A percentile compares a stretch with the other conserved stretches of the same genome.
These are phyloP conservation scores for Harpagoxenus sublaevis DNA, from an alignment of 2,888 invertebrate genomes.

Conservation along the genomic window DNA sequence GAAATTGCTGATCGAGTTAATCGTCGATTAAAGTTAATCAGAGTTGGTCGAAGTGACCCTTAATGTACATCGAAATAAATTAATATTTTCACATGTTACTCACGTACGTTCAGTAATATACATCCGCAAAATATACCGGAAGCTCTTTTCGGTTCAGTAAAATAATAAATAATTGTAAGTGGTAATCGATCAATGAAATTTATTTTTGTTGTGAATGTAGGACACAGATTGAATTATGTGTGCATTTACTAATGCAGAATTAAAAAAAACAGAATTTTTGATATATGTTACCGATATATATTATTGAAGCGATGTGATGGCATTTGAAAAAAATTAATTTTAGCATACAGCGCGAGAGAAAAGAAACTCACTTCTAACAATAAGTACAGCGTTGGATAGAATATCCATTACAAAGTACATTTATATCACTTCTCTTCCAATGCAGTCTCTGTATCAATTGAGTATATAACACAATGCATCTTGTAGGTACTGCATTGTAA, in stretches of 20 bases:
- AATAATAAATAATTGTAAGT: background rate
- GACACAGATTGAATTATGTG: background rate
- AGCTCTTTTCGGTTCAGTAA: background rate
- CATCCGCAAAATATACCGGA: background rate
- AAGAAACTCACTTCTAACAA: background rate
- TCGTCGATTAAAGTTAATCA: no score
- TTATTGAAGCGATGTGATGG: background rate
- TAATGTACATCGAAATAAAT: slow-evolving; percentile 1
- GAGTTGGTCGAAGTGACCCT: no score
- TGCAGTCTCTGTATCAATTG: background rate
- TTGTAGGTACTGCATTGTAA: background rate
- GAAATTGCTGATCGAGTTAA: no score
- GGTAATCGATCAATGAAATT: background rate
- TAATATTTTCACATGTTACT: background rate
- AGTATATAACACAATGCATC: background rate
- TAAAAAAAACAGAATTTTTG: background rate
- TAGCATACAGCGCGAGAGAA: background rate
- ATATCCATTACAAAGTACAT: slow-evolving; percentile 7
- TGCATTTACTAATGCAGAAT: background rate
- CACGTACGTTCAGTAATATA: background rate
- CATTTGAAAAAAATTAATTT: background rate
- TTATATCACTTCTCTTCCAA: slow-evolving; percentile 6
- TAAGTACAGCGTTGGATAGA: background rate
- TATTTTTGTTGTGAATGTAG: background rate
- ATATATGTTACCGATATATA: background rate